Evolutionary conservation across 1,140 invertebrate species (phyloP).

Genomic region (Drosophila simulans): DNA sequence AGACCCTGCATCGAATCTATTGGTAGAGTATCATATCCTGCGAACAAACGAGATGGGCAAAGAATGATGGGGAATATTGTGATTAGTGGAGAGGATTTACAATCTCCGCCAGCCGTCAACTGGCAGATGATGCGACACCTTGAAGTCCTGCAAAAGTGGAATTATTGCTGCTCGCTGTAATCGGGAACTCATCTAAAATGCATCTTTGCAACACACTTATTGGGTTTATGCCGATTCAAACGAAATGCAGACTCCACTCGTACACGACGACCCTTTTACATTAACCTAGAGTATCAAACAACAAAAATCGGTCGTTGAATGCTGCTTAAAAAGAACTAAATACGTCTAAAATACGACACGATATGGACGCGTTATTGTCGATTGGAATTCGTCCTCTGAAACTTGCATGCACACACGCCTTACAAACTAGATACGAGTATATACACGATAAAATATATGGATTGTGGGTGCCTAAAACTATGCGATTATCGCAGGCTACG

Average conservation of each 20-base stretch:
- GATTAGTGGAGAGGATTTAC: not conserved
- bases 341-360: conserved; percentile 10
- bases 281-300: conserved; percentile 21
- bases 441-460: conserved; percentile 22
- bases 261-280: not conserved
- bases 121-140: not conserved
- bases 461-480: conserved; percentile 29
- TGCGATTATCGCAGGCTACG: conserved; percentile 30
- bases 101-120: not conserved
- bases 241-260: conserved; percentile 1
- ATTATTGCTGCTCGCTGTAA: not conserved
- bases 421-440: conserved; percentile 18
- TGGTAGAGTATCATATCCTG: conserved; percentile 98
- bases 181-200: too few relatives aligned
- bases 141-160: conserved; percentile 16
- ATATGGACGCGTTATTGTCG: conserved; percentile 5
- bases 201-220: too few relatives aligned
- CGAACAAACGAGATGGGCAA: conserved; percentile 17
- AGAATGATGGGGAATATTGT: not conserved
- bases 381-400: conserved; percentile 1
- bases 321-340: conserved; percentile 18
- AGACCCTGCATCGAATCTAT: conserved; percentile 98
- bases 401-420: conserved; percentile 29
- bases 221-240: too few relatives aligned
- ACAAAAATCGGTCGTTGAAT: conserved; percentile 27